Evolutionary conservation across 2,888 invertebrate genomes (phyloP).

Genomic region (Sarcophaga rosellei): DNA sequence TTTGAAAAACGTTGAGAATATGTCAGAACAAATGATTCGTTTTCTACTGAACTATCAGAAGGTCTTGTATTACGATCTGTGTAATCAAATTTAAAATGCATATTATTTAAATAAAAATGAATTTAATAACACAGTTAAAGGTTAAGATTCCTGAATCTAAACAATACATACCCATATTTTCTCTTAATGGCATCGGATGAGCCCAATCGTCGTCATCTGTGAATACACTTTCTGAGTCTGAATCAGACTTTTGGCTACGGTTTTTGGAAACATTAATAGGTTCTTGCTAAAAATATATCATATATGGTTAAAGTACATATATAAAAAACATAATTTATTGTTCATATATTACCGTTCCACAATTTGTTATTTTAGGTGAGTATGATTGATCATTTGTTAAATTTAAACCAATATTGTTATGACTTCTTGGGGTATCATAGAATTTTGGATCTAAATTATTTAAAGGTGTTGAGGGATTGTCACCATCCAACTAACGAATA

Average conservation of each 20-base stretch:
- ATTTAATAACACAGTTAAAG: no score
- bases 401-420: slow-evolving; percentile 81
- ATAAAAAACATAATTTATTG: background rate
- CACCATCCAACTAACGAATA: slow-evolving; percentile 71
- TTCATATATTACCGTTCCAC: slow-evolving; percentile 75
- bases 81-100: background rate
- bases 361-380: slow-evolving; percentile 81
- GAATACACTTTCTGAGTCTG: slow-evolving; percentile 86
- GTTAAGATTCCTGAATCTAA: no score
- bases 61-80: slow-evolving; percentile 82
- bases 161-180: slow-evolving; percentile 77
- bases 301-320: background rate
- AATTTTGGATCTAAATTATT: slow-evolving; percentile 83
- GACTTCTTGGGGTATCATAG: slow-evolving; percentile 82
- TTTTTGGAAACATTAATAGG: slow-evolving; percentile 68
- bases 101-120: background rate
- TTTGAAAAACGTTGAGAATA: slow-evolving; percentile 84
- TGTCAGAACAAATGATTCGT: slow-evolving; percentile 83
- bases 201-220: slow-evolving; percentile 87
- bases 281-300: slow-evolving; percentile 74
- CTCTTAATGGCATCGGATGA: slow-evolving; percentile 82
- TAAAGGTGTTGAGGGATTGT: slow-evolving; percentile 78
- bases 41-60: slow-evolving; percentile 84
- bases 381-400: slow-evolving; percentile 81
- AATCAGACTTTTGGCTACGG: slow-evolving; percentile 82